Conservation (phyloP, 2,888 invertebrate genomes). For the Cataglyphis livida region DNA sequence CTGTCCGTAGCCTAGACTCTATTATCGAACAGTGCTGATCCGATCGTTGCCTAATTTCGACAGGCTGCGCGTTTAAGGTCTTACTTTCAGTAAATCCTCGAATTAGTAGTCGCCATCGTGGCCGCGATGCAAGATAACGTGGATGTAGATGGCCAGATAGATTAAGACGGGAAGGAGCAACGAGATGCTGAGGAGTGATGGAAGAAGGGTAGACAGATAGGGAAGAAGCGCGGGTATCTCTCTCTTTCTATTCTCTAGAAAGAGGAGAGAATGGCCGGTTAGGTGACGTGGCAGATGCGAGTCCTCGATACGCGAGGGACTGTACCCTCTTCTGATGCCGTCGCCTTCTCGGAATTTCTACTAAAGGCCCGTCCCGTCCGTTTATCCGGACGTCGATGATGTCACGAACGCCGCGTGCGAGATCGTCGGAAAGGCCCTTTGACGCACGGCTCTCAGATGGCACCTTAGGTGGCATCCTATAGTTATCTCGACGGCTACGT, state of each 20-base stretch:
- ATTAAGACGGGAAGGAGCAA: slow-evolving; percentile 65
- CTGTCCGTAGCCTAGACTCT: slow-evolving; percentile 16
- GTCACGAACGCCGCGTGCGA: slow-evolving; percentile 53
- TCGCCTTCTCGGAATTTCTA: slow-evolving; percentile 62
- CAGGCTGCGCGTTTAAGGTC: slow-evolving; percentile 74
- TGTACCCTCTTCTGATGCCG: slow-evolving; percentile 70
- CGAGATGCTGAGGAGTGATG: slow-evolving; percentile 51
- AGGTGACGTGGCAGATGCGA: slow-evolving; percentile 82
- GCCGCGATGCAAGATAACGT: slow-evolving; percentile 82
- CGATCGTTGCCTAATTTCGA: slow-evolving; percentile 65
- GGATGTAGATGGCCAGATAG: slow-evolving; percentile 79
- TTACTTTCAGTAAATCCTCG: slow-evolving; percentile 81
- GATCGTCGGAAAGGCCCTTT: slow-evolving; percentile 5
- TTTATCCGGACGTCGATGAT: slow-evolving; percentile 48
- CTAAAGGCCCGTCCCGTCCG: slow-evolving; percentile 68
- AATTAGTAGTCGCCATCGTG: slow-evolving; percentile 81
- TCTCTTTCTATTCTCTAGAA: slow-evolving; percentile 37
- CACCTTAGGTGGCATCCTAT: slow-evolving; percentile 7
- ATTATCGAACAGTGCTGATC: slow-evolving; percentile 53
- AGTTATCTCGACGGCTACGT: neutral
- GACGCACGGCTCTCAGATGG: slow-evolving; percentile 19
- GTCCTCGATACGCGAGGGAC: slow-evolving; percentile 77
- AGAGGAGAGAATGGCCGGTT: slow-evolving; percentile 62
- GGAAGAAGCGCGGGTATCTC: slow-evolving; percentile 36
- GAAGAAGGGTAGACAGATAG: neutral